Conservation (phyloP, 2,888 invertebrate species). For the Caenorhabditis panamensis region DNA sequence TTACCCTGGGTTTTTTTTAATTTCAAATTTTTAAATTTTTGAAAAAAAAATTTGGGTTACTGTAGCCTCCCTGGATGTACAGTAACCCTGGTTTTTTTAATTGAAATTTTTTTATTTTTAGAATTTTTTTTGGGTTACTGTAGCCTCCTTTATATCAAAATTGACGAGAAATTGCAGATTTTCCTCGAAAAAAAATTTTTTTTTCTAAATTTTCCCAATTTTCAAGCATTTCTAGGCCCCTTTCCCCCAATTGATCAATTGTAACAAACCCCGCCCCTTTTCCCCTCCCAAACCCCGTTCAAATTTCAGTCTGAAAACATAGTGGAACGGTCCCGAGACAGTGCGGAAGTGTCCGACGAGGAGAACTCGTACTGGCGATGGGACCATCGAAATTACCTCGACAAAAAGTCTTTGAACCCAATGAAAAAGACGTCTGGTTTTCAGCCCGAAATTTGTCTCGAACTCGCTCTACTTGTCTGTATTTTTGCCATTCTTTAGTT, state of each 20-base stretch:
- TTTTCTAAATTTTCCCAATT: background rate
- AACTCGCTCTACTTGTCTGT: slow-evolving; percentile 8
- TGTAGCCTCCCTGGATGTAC: too few relatives aligned
- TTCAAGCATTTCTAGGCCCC: too few relatives aligned
- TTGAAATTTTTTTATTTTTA: too few relatives aligned
- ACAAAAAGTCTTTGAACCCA: background rate
- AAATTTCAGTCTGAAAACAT: slow-evolving; percentile 23
- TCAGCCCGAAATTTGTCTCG: too few relatives aligned
- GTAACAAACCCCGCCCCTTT: too few relatives aligned
- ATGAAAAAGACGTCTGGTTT: slow-evolving; percentile 18
- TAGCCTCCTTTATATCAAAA: too few relatives aligned
- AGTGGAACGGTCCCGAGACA: slow-evolving; percentile 31
- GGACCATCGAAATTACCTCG: slow-evolving; percentile 4
- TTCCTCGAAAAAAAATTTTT: background rate
- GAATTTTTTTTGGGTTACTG: too few relatives aligned
- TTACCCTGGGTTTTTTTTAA: too few relatives aligned
- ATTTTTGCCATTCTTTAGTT: background rate
- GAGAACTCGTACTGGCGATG: slow-evolving; percentile 44
- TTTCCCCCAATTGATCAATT: too few relatives aligned
- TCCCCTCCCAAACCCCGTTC: background rate
- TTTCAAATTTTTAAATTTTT: too few relatives aligned
- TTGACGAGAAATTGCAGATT: background rate
- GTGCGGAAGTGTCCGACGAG: slow-evolving; percentile 34
- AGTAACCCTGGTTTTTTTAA: too few relatives aligned
- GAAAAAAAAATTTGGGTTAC: too few relatives aligned